Base-by-base conservation (phyloP, 1,140 invertebrate species). In the Trichonephila inaurata region DNA sequence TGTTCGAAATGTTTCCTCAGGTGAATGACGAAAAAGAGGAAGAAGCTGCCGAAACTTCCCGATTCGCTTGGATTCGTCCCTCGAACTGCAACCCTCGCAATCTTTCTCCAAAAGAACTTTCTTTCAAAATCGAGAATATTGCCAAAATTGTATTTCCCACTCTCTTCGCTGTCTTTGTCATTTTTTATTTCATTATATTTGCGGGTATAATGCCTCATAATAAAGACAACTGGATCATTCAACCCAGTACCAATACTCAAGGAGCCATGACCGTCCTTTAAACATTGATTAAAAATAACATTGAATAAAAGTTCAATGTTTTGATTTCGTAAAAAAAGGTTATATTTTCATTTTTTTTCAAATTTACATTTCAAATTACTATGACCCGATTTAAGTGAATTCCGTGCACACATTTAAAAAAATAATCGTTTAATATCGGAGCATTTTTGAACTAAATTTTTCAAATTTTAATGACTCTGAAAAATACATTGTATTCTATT, bases 111-210 rank as follows among this genome's bases (percentile, higher is more conserved):
- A 77, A 82, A 44, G 92, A 93, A 62, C 86, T 93, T 18, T 93
- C 92, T n/a, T 88, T 93, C 62, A 88, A 93, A 82, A 93, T 93
- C 21, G 92, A 93, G 64, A 89, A 82, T n/a, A 62, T 85, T 16
- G 92, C 92, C 18, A 93, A 93, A 62, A 51, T 93, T 62, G 64
- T 93, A 16, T 93, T 93, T 18, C 92, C 92, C 5, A 88, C 51
- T 8, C 44, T 60, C 44, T 93, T 93, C n/a, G 24, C 92, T 7
- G 81, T 93, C 77, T 93, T 93, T 64, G 92, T 93, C 2, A 51
- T 88, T 14, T 28, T 89, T 61, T 93, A 81, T 82, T 93, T 93
- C n/a, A 93, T 93, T 62, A 86, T 82, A 62, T 93, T 88, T 82
- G 92, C 92, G 4, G 92, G 12, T 21, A 64, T 93, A 24, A 24